Percentiles rank a stretch among this genome's conserved stretches.
Conservation (phyloP, 2,797 vertebrate genomes). For the Phyllotis vaccarum region DNA sequence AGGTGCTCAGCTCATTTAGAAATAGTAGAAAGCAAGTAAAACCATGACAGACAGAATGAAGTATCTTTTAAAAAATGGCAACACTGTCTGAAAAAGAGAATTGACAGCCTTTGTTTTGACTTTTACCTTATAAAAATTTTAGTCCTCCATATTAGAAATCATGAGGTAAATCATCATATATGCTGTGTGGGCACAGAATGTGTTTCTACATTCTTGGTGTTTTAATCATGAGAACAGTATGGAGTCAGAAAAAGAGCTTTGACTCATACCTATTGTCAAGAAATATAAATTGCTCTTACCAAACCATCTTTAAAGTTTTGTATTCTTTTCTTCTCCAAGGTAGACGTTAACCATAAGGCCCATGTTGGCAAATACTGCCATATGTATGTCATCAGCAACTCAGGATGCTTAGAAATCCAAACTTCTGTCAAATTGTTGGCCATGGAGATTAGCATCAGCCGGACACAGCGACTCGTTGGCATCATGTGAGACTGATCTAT, state of each 20-base stretch:
- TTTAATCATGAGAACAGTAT: neutral
- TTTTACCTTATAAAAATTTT: slow-evolving; percentile 12
- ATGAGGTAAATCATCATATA: neutral
- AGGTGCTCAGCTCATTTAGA: neutral
- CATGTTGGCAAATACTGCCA: slow-evolving; percentile 96
- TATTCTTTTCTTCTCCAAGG: slow-evolving; percentile 91
- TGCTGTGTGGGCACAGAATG: neutral
- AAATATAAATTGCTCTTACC: slow-evolving; percentile 88
- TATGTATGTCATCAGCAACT: slow-evolving; percentile 89
- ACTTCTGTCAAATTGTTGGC: slow-evolving; percentile 94
- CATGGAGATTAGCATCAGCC: slow-evolving; percentile 92
- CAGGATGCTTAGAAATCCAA: slow-evolving; percentile 95
- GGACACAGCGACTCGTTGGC: slow-evolving; percentile 91
- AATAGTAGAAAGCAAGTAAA: neutral
- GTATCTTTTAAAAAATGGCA: neutral
- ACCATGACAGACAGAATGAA: neutral
- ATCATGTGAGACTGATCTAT: slow-evolving; percentile 94
- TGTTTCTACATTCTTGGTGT: neutral
- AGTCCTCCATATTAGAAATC: neutral
- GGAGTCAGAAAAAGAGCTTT: neutral
- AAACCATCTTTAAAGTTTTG: slow-evolving; percentile 94
- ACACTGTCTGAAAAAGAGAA: neutral
- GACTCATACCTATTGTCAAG: neutral
- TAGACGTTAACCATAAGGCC: slow-evolving; percentile 89
- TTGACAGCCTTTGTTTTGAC: neutral